Percentiles rank a stretch among this genome's conserved stretches.
Conservation (phyloP, 2,113 vertebrate species). For the Syngnathoides biaculeatus region DNA sequence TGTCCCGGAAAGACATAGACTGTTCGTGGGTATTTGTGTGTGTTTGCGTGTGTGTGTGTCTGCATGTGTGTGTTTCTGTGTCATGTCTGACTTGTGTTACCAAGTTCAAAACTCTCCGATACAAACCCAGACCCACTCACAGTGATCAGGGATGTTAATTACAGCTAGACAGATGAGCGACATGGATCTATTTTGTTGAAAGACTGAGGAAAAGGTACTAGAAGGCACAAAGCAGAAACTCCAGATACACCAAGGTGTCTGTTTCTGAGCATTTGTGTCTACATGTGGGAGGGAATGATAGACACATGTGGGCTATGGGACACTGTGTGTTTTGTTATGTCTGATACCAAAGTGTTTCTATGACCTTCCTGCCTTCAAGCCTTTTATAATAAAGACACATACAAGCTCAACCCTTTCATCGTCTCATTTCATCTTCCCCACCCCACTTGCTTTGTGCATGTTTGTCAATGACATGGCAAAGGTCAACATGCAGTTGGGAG, state of each 20-base stretch:
- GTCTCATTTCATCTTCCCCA: constrained; percentile 42
- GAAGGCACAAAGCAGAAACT: constrained; percentile 14
- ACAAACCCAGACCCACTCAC: constrained; percentile 5
- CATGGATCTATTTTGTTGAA: constrained; percentile 56
- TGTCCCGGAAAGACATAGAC: constrained; percentile 58
- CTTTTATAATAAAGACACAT: constrained; percentile 16
- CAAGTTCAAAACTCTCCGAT: constrained; percentile 30
- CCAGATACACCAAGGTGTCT: constrained; percentile 16
- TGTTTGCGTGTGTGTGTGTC: constrained; percentile 18
- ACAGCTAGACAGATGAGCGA: constrained; percentile 63
- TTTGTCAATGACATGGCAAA: constrained; percentile 58
- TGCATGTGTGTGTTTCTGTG: constrained; percentile 9
- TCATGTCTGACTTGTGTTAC: constrained; percentile 42
- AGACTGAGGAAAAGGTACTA: neutral
- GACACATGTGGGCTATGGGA: constrained; percentile 18
- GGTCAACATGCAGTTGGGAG: constrained; percentile 79
- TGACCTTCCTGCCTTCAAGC: constrained; percentile 66
- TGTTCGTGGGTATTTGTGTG: constrained; percentile 35
- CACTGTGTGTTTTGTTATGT: constrained; percentile 80
- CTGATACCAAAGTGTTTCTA: constrained; percentile 77
- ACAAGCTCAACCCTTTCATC: constrained; percentile 20
- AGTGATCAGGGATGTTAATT: constrained; percentile 68
- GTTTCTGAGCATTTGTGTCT: constrained; percentile 7
- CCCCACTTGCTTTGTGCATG: constrained; percentile 14
- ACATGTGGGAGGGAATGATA: constrained; percentile 20